phyloP scores from a whole-genome alignment of 2,888 invertebrate genomes.

The Drosophila atripex region DNA sequence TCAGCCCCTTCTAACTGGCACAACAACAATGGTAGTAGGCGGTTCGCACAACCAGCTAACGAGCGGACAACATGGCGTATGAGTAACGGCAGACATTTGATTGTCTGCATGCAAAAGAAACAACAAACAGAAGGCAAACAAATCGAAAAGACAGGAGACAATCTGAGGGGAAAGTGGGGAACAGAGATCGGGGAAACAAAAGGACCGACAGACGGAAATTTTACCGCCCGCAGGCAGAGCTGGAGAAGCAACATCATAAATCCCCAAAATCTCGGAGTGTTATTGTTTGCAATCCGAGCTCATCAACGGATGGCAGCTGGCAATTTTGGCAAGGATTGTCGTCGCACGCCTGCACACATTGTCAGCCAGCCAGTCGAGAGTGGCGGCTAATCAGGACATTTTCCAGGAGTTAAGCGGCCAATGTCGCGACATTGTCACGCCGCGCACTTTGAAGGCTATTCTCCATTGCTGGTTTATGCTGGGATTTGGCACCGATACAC shows the following conservation, averaged over 20 bases:
- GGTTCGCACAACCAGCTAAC: constrained; percentile 53
- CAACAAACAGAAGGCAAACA: constrained; percentile 72
- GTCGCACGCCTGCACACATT: constrained; percentile 31
- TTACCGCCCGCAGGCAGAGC: constrained; percentile 1
- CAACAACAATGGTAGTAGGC: constrained; percentile 25
- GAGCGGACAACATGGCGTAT: constrained; percentile 76
- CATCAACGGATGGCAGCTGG: constrained; percentile 48
- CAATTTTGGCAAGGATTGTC: constrained; percentile 19
- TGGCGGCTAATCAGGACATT: constrained; percentile 68
- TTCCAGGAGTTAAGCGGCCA: constrained; percentile 62
- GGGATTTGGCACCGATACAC: constrained; percentile 34
- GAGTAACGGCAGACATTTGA: constrained; percentile 68
- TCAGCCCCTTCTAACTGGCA: constrained; percentile 27
- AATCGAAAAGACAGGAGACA: constrained; percentile 59
- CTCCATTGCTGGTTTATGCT: constrained; percentile 40
- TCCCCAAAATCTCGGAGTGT: constrained; percentile 76
- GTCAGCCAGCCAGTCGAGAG: constrained; percentile 25
- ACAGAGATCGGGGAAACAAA: constrained; percentile 54
- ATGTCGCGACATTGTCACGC: constrained; percentile 52
- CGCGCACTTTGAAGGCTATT: constrained; percentile 32
- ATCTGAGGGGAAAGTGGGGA: constrained; percentile 28
- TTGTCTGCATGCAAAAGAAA: constrained; percentile 65
- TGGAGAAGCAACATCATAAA: constrained; percentile 66
- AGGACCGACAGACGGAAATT: constrained; percentile 47
- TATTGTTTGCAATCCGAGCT: constrained; percentile 78